Conservation (phyloP, 1,140 invertebrate genomes). For the Zaprionus inermis region DNA sequence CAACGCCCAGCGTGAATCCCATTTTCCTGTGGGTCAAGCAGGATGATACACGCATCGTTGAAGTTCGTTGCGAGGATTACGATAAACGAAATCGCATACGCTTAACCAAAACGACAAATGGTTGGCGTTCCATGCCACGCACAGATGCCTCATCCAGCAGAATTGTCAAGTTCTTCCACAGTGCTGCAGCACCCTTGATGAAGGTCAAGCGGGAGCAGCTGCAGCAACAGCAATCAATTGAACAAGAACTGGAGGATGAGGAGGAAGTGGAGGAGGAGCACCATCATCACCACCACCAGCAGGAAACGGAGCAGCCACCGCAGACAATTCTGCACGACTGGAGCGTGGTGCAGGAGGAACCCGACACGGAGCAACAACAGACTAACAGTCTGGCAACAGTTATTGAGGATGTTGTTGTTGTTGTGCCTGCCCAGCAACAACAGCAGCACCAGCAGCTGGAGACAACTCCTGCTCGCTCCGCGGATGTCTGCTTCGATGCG, state of each 20-base stretch:
- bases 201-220: constrained; percentile 77
- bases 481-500: constrained; percentile 59
- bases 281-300: constrained; percentile 3
- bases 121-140: constrained; percentile 92
- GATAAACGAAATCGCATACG: constrained; percentile 92
- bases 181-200: constrained; percentile 62
- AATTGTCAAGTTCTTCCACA: constrained; percentile 78
- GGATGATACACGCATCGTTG: constrained; percentile 90
- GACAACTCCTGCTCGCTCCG: background rate
- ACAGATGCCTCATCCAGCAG: constrained; percentile 86
- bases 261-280: constrained; percentile 55
- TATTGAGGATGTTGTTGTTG: constrained; percentile 64
- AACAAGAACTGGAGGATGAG: constrained; percentile 25
- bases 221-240: constrained; percentile 53
- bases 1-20: constrained; percentile 88
- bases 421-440: constrained; percentile 48
- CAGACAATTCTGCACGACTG: constrained; percentile 14
- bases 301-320: constrained; percentile 11
- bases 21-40: constrained; percentile 93
- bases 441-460: constrained; percentile 2
- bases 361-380: constrained; percentile 16
- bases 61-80: constrained; percentile 93
- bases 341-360: constrained; percentile 14
- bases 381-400: constrained; percentile 36
- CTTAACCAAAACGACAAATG: constrained; percentile 90